These are phyloP conservation scores for Pecten maximus DNA, from an alignment of 2,888 invertebrate genomes.

Conservation along the genomic window DNA sequence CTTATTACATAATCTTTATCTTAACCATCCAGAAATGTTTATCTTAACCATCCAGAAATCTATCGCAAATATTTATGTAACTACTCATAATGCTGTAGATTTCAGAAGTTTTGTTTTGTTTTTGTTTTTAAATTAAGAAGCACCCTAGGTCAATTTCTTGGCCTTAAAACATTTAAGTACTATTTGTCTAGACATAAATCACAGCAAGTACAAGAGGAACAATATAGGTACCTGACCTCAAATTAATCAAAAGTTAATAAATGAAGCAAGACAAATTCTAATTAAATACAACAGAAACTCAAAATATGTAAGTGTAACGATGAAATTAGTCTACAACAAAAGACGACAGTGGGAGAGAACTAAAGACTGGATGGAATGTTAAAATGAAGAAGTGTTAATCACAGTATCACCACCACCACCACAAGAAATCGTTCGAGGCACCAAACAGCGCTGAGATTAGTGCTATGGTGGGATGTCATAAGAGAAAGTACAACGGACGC, in stretches of 20 bases:
- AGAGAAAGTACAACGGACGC: constrained; percentile 9
- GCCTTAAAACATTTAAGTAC: too few relatives aligned
- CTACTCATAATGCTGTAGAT: too few relatives aligned
- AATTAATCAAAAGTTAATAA: neutral
- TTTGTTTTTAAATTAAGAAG: too few relatives aligned
- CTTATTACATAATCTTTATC: too few relatives aligned
- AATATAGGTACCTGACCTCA: neutral
- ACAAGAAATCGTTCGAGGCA: neutral
- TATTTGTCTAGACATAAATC: too few relatives aligned
- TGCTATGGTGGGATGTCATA: neutral
- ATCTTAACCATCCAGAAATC: too few relatives aligned
- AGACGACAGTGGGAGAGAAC: neutral
- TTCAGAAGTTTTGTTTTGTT: too few relatives aligned
- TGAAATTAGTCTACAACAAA: neutral
- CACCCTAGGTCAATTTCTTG: too few relatives aligned
- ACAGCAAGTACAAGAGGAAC: neutral
- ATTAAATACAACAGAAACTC: neutral
- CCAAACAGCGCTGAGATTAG: neutral
- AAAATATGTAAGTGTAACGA: neutral
- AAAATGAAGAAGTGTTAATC: constrained; percentile 3
- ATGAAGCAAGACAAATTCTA: neutral
- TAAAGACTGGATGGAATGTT: neutral
- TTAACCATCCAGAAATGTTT: too few relatives aligned
- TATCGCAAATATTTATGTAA: too few relatives aligned
- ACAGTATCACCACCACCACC: constrained; percentile 2